Evolutionary conservation across 2,888 invertebrate genomes (phyloP), one percentile per base, ranked within the genome.

Genomic region (Drosophila macrothrix): DNA sequence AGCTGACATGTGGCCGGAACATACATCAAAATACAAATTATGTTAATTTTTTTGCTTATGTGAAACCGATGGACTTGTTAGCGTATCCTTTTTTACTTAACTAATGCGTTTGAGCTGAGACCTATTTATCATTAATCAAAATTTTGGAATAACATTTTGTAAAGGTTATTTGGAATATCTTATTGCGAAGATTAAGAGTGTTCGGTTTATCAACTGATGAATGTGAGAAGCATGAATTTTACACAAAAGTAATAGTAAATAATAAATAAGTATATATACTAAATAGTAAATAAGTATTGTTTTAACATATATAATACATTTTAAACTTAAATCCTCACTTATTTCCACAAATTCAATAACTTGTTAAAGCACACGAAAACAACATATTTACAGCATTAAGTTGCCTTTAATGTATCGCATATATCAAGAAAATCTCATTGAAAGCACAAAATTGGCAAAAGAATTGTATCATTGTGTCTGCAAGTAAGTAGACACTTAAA

Each of bases 11-110:
- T 66, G 67, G 41, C 50, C 12, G 10, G 33, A 65, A 53, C 67
- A 76, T 73, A 55, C 68, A 80, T 78, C 73, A 73, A 68, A 67
- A 54, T 58, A 64, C 43, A 68, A 78, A 80, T 80, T 77, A 80
- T 35, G 67, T 63, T 59, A 14, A 14, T 29, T 16, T 35, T 46
- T 55, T 4, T 46, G 7, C 6, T 25, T 22, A 3, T 22, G 28
- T 14, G 41, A 33, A 16, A 50, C n/a, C 28, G 16, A 25, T n/a
- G 22, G 12, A 37, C 22, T 19, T 33, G 16, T 50, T 39, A 33
- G 14, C 31, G 46, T 46, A 64, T 73, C 54, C 41, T 33, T 65
- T 65, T 65, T 50, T 58, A 29, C 19, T 29, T 12, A 16, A n/a
- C 16, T 31, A 41, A 56, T 56, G 56, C 16, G 19, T 31, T 54